phyloP scores from a whole-genome alignment of 23 tunicate genomes.

The Halocynthia aurantium region DNA sequence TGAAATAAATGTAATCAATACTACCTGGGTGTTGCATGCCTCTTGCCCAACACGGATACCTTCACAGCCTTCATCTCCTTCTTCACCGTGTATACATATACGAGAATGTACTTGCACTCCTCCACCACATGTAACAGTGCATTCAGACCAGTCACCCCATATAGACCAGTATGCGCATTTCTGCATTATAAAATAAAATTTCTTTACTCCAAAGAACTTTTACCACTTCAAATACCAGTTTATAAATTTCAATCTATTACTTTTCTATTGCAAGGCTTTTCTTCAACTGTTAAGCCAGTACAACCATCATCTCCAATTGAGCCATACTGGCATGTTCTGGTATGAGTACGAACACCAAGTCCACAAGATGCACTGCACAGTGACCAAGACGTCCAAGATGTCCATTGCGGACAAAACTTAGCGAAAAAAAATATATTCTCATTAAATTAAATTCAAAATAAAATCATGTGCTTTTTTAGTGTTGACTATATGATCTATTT shows the following conservation, averaged over 20 bases:
- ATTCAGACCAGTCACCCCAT: conserved; percentile 9
- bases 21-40: not conserved
- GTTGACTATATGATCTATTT: not conserved
- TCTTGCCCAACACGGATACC: conserved; percentile 7
- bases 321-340: conserved; percentile 35
- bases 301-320: conserved; percentile 18
- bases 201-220: not conserved
- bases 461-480: not conserved
- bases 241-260: conserved; percentile 2
- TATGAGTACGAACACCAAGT: conserved; percentile 46
- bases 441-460: not conserved
- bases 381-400: conserved; percentile 60
- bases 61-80: not conserved
- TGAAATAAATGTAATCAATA: not conserved
- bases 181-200: conserved; percentile 5
- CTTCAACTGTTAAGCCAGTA: conserved; percentile 15
- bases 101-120: not conserved
- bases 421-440: not conserved
- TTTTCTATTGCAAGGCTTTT: conserved; percentile 25
- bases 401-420: conserved; percentile 53
- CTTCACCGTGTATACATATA: conserved; percentile 2
- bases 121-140: conserved; percentile 6
- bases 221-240: not conserved
- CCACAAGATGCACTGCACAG: conserved; percentile 65
- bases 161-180: conserved; percentile 2